Evolutionary conservation across 2,888 invertebrate species (phyloP).

Genomic region (Nipponacmea schrenckii): DNA sequence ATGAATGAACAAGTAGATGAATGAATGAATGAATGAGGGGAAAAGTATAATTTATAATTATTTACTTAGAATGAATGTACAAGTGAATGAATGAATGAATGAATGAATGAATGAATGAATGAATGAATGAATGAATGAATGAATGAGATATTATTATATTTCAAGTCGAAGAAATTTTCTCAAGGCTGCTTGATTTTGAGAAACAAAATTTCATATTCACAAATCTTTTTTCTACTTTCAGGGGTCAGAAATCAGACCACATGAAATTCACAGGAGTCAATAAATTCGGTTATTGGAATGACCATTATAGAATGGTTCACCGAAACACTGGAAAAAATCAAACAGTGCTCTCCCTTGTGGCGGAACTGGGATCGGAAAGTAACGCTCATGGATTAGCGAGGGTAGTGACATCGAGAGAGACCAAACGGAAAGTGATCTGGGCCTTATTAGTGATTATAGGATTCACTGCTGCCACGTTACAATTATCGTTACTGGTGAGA

Average conservation of each 20-base stretch:
- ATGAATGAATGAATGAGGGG: no score
- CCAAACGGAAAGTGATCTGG: conserved; percentile 59
- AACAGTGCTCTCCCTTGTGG: conserved; percentile 47
- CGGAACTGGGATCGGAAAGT: conserved; percentile 58
- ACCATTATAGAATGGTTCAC: conserved; percentile 45
- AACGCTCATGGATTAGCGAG: conserved; percentile 60
- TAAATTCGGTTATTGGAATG: conserved; percentile 44
- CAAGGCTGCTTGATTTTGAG: no score
- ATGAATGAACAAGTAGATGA: no score
- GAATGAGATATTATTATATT: no score
- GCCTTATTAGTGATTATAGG: conserved; percentile 57
- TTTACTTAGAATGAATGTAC: no score
- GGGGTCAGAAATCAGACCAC: conserved; percentile 46
- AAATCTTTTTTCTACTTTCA: conserved; percentile 29
- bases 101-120: no score
- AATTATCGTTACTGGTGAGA: conserved; percentile 55
- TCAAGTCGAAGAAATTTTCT: no score
- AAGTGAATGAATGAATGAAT: no score
- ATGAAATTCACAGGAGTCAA: conserved; percentile 51
- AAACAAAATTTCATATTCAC: no score
- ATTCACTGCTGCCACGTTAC: conserved; percentile 59
- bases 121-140: no score
- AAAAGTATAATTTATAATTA: no score
- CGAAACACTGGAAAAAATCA: conserved; percentile 24
- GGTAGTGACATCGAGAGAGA: conserved; percentile 52